A percentile compares a stretch with the other conserved stretches of the same genome.
phyloP scores from a whole-genome alignment of 2,888 invertebrate genomes.

The Eumerus sabulonum region DNA sequence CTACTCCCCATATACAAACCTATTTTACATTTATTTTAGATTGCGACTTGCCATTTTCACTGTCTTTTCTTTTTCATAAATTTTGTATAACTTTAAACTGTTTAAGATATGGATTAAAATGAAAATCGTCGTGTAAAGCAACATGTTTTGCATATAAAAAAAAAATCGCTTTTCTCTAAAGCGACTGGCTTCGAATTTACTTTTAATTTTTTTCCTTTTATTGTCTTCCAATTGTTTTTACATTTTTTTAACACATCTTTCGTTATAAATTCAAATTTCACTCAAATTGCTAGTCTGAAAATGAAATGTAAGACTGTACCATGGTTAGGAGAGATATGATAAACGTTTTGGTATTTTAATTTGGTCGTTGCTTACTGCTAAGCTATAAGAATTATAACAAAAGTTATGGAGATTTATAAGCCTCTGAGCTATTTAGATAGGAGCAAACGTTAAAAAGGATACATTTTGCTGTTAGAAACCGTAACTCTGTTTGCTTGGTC shows the following conservation, averaged over 20 bases:
- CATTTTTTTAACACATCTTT: background rate
- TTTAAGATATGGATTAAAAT: slow-evolving; percentile 53
- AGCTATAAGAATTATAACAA: background rate
- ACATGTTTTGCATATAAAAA: slow-evolving; percentile 36
- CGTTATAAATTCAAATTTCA: background rate
- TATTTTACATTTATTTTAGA: too few relatives aligned
- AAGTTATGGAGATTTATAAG: background rate
- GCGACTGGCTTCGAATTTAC: slow-evolving; percentile 52
- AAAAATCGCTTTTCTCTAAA: slow-evolving; percentile 56
- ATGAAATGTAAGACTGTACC: background rate
- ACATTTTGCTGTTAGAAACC: too few relatives aligned
- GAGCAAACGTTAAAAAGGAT: too few relatives aligned
- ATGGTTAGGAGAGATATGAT: background rate
- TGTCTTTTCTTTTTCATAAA: background rate
- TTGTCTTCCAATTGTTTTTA: slow-evolving; percentile 42
- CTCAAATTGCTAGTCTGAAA: background rate
- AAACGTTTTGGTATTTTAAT: background rate
- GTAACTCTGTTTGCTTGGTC: too few relatives aligned
- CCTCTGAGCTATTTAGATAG: too few relatives aligned
- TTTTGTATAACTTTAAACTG: background rate
- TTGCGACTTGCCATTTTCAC: too few relatives aligned
- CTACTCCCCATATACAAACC: too few relatives aligned
- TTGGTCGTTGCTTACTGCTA: background rate
- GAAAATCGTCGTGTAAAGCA: too few relatives aligned
- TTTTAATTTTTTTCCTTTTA: slow-evolving; percentile 33